Conservation (phyloP, 1,140 invertebrate genomes). For the Papilio polytes region DNA sequence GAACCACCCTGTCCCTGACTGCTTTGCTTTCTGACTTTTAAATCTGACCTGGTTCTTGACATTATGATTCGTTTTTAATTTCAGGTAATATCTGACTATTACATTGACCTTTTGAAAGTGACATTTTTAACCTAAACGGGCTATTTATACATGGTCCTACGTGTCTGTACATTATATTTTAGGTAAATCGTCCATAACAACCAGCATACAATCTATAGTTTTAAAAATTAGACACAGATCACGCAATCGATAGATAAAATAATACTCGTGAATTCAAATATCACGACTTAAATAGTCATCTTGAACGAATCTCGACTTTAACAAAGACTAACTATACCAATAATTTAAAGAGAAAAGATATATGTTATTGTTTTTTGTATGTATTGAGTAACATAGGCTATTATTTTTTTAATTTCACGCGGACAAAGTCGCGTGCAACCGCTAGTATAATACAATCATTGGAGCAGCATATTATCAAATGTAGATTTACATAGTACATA, state of each 20-base stretch:
- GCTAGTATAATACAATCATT: no score
- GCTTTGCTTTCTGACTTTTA: constrained; percentile 11
- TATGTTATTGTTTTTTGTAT: no score
- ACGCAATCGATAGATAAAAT: constrained; percentile 4
- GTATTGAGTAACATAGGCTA: no score
- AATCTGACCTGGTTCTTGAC: constrained; percentile 9
- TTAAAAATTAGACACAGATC: constrained; percentile 10
- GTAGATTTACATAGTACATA: no score
- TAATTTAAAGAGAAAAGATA: no score
- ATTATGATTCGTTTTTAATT: constrained; percentile 3
- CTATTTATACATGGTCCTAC: neutral
- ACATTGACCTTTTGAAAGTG: neutral
- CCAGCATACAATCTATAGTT: neutral
- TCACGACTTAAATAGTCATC: constrained; percentile 8
- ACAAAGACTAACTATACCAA: neutral
- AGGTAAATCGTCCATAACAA: neutral
- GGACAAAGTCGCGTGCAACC: no score
- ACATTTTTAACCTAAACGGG: neutral
- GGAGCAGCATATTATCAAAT: no score
- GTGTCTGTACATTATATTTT: neutral
- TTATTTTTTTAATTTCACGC: no score
- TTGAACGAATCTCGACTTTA: neutral
- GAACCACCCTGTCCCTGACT: neutral
- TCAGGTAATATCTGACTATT: neutral
- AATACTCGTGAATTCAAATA: neutral